Conservation (phyloP, 2,113 vertebrate genomes). For the Lophura nycthemera region DNA sequence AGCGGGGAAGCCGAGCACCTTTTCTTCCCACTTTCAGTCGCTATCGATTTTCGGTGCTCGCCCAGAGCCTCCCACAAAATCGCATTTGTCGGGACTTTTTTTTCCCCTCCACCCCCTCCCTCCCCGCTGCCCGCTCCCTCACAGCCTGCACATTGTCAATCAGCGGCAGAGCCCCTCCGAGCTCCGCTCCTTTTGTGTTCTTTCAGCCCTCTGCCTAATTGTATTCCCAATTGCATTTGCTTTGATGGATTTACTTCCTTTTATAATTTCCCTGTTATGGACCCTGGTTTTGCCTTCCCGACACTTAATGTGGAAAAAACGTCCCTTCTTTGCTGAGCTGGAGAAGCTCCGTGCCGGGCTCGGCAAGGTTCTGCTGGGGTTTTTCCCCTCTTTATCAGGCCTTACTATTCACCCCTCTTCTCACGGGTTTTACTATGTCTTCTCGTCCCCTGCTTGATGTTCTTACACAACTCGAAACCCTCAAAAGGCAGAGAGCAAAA, state of each 20-base stretch:
- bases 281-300: conserved; percentile 73
- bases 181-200: conserved; percentile 76
- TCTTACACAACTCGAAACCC: neutral
- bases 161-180: conserved; percentile 78
- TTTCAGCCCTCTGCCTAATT: conserved; percentile 70
- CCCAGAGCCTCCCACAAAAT: conserved; percentile 75
- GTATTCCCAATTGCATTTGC: conserved; percentile 80
- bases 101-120: neutral
- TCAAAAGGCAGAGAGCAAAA: neutral
- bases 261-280: conserved; percentile 82
- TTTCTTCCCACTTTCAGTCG: neutral
- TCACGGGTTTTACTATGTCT: rapidly evolving
- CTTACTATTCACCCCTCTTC: neutral
- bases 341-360: neutral
- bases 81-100: conserved; percentile 77
- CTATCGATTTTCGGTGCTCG: conserved; percentile 70
- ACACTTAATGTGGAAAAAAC: conserved; percentile 58
- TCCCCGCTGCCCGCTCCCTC: conserved; percentile 51
- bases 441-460: neutral
- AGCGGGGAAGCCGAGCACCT: neutral
- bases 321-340: neutral
- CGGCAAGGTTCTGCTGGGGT: neutral
- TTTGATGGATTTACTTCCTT: conserved; percentile 85
- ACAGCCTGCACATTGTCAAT: conserved; percentile 83
- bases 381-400: neutral